Evolutionary conservation across 2,888 invertebrate species (phyloP).

Genomic region (Hyposoter dolosus): DNA sequence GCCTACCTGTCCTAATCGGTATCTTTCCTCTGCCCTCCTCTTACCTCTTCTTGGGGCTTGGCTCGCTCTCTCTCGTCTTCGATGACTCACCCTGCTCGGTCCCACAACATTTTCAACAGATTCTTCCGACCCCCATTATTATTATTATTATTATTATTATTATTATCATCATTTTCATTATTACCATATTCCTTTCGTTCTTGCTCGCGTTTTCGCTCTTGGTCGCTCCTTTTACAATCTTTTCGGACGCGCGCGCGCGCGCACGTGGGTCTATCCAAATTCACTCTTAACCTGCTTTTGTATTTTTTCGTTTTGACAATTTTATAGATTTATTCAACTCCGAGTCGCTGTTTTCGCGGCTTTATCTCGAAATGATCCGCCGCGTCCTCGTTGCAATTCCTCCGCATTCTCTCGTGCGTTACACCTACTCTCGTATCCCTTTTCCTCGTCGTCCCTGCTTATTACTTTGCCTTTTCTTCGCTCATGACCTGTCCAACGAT

Average conservation of each 20-base stretch:
- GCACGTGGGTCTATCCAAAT: neutral
- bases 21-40: conserved; percentile 44
- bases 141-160: too few species aligned
- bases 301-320: too few species aligned
- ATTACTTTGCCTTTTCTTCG: too few species aligned
- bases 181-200: neutral
- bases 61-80: conserved; percentile 36
- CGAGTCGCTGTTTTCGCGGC: too few species aligned
- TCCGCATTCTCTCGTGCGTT: too few species aligned
- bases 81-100: conserved; percentile 62
- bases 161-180: too few species aligned
- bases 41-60: conserved; percentile 17
- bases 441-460: conserved; percentile 46
- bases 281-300: neutral
- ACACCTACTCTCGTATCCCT: too few species aligned
- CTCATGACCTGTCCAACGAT: conserved; percentile 41
- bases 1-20: conserved; percentile 74
- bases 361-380: neutral
- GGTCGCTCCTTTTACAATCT: neutral
- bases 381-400: too few species aligned
- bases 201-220: conserved; percentile 11
- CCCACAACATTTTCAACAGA: conserved; percentile 46
- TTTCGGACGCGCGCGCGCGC: neutral
- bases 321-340: too few species aligned
- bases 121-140: conserved; percentile 31